Evolutionary conservation across 2,797 vertebrate genomes (phyloP).

Genomic region (Pempheris klunzingeri): DNA sequence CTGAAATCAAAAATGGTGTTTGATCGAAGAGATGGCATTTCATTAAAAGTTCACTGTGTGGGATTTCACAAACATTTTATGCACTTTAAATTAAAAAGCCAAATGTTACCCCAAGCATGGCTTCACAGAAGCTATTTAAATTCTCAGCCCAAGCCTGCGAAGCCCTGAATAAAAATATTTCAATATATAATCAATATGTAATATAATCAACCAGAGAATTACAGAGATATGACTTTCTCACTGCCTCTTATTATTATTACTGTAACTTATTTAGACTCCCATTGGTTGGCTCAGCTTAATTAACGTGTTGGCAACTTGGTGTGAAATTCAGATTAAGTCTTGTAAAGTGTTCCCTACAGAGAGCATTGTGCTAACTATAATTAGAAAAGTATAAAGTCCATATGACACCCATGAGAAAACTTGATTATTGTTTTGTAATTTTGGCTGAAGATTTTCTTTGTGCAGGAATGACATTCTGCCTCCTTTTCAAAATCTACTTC

Average conservation of each 20-base stretch:
- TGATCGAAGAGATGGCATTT: neutral
- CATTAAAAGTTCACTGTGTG: slow-evolving; percentile 1
- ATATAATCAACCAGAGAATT: slow-evolving; percentile 2
- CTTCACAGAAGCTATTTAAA: neutral
- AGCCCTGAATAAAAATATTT: neutral
- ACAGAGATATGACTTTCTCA: slow-evolving; percentile 18
- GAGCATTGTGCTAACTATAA: slow-evolving; percentile 57
- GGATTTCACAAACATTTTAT: slow-evolving; percentile 1
- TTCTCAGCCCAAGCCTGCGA: neutral
- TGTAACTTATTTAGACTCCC: slow-evolving; percentile 49
- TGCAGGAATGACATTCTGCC: slow-evolving; percentile 43
- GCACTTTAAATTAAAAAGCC: slow-evolving; percentile 8
- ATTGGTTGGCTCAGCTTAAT: slow-evolving; percentile 62
- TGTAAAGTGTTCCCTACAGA: slow-evolving; percentile 59
- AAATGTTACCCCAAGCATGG: neutral
- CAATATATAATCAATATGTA: slow-evolving; percentile 14
- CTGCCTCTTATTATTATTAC: slow-evolving; percentile 41
- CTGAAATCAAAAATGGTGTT: neutral
- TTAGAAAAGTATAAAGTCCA: slow-evolving; percentile 48
- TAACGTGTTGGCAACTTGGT: slow-evolving; percentile 56
- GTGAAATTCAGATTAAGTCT: slow-evolving; percentile 68
- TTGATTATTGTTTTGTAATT: slow-evolving; percentile 56
- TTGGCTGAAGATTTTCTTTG: slow-evolving; percentile 53
- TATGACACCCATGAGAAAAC: slow-evolving; percentile 56
- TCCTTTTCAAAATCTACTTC: slow-evolving; percentile 14